Evolutionary conservation across 2,888 invertebrate species (phyloP), one percentile per base, ranked within the genome.

Genomic region (Venustoraphidia nigricollis): DNA sequence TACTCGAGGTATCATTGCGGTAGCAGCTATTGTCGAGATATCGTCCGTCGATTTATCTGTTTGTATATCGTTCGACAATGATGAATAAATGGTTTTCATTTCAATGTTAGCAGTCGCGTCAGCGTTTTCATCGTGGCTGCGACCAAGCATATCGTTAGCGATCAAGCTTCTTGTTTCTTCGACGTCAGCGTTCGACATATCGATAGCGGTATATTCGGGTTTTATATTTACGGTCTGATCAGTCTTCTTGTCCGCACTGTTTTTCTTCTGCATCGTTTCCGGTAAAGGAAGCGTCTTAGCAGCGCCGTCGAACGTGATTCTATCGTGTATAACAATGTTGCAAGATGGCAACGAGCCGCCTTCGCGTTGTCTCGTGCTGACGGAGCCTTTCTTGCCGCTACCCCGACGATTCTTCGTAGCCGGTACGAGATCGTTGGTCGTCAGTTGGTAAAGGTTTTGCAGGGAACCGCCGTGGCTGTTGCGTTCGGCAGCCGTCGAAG

Each of bases 341-440:
- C 47, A 47, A 34, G 47, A 47, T 2, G 76, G 77, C 54, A 76
- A 60, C 44, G 76, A 76, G 41, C 81, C 81, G 51, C 81, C 81
- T 64, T 81, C 81, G 38, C 77, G 70, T 60, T 79, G 79, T 37
- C 67, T 54, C 9, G 67, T 62, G 49, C 65, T 65, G 36, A 66
- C 67, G 13, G 47, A 44, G 8, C 41, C 46, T n/a, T 61, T 60
- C 51, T 64, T 64, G 11, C 41, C 17, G 11, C 36, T 11, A 14
- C 36, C 34, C 14, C 39, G 38, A 13, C 43, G 36, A 27, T 34
- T 35, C 37, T 34, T 42, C 42, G 42, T 13, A 11, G 27, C 42
- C 34, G 17, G 11, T 11, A 14, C 34, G 27, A 27, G 42, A 17
- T 10, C 42, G 14, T 41, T 34, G 14, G n/a, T 41, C 10, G 35